phyloP scores from a whole-genome alignment of 2,888 invertebrate species.

The Esperia sulphurella region DNA sequence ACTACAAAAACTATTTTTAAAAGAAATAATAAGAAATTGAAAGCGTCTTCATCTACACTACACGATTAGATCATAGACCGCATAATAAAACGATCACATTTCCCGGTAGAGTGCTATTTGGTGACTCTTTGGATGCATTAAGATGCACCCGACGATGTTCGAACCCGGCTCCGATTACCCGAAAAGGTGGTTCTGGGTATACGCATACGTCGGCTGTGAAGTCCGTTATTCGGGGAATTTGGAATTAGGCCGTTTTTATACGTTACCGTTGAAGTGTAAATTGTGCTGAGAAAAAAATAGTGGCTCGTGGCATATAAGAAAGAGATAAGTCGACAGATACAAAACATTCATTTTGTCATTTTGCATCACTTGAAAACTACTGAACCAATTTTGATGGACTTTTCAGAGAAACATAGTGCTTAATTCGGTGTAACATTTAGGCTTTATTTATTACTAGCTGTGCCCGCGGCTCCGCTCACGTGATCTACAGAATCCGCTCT shows the following conservation, averaged over 20 bases:
- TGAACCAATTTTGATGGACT: too few species aligned
- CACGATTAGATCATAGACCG: slow-evolving; percentile 36
- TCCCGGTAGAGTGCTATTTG: slow-evolving; percentile 44
- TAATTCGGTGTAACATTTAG: too few species aligned
- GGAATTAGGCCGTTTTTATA: neutral
- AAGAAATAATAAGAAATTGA: neutral
- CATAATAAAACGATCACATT: slow-evolving; percentile 51
- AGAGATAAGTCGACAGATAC: too few species aligned
- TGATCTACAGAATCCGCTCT: too few species aligned
- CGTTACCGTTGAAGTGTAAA: neutral
- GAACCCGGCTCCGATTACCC: slow-evolving; percentile 32
- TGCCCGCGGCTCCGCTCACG: too few species aligned
- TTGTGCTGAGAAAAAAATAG: neutral
- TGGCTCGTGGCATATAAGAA: too few species aligned
- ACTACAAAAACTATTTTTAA: neutral
- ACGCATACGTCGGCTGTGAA: slow-evolving; percentile 12
- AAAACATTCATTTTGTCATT: too few species aligned
- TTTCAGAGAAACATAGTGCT: too few species aligned
- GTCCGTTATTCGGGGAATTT: slow-evolving; percentile 15
- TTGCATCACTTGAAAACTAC: too few species aligned
- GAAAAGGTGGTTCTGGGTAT: slow-evolving; percentile 35
- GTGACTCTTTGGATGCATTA: slow-evolving; percentile 33
- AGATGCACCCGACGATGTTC: slow-evolving; percentile 36
- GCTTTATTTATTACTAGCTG: too few species aligned
- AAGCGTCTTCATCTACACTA: slow-evolving; percentile 27